These are phyloP conservation scores for Melipona quadrifasciata DNA, from an alignment of 1,140 invertebrate species.

Conservation along the genomic window DNA sequence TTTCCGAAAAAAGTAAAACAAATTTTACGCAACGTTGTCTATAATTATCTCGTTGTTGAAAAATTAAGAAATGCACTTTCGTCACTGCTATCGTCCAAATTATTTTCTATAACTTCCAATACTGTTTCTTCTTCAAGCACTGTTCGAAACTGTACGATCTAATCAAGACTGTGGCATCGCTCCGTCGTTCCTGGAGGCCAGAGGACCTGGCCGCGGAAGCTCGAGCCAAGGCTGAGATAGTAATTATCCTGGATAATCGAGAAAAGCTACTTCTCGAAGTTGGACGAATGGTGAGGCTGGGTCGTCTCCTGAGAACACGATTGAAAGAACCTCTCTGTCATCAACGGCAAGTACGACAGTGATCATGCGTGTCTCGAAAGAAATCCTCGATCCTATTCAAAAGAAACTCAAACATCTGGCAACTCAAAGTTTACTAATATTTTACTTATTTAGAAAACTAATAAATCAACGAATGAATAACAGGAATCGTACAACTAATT, in stretches of 20 bases:
- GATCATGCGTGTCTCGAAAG: not conserved
- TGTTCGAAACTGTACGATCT: conserved; percentile 84
- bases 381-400: not conserved
- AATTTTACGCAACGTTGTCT: not conserved
- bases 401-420: too few relatives aligned
- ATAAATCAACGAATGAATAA: not conserved
- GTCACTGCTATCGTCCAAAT: not conserved
- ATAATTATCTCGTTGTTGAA: not conserved
- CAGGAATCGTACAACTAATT: not conserved
- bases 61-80: not conserved
- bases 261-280: conserved; percentile 88
- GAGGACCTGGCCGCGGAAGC: conserved; percentile 40
- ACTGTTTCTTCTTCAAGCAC: conserved; percentile 75
- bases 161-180: conserved; percentile 79
- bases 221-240: conserved; percentile 69
- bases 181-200: conserved; percentile 36
- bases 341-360: conserved; percentile 64
- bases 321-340: conserved; percentile 85
- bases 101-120: not conserved
- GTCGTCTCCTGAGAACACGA: conserved; percentile 86
- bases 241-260: conserved; percentile 83
- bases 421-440: too few relatives aligned
- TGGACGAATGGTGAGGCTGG: conserved; percentile 88
- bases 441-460: not conserved
- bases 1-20: too few relatives aligned